Conservation (phyloP, 2,888 invertebrate species). For the Shargacucullia verbasci region DNA sequence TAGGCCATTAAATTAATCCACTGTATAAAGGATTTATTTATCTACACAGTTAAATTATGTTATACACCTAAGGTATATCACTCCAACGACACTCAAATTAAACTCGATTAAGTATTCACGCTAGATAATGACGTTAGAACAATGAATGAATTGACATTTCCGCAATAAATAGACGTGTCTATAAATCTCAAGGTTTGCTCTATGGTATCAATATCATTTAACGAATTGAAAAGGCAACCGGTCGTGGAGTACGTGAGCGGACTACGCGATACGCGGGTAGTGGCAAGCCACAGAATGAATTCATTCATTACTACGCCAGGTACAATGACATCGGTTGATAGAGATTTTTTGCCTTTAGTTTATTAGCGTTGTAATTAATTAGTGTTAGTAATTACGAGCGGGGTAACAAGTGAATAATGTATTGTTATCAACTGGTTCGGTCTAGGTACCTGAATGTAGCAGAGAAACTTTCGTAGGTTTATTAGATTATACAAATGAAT, state of each 20-base stretch:
- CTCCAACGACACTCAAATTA: conserved; percentile 16
- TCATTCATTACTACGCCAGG: conserved; percentile 65
- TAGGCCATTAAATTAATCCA: too few species aligned
- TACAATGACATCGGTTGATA: conserved; percentile 65
- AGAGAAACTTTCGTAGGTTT: not conserved
- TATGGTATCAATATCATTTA: conserved; percentile 60
- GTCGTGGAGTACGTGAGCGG: conserved; percentile 74
- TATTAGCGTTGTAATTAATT: too few species aligned
- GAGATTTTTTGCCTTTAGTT: conserved; percentile 51
- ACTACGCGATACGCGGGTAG: conserved; percentile 68
- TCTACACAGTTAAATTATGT: conserved; percentile 5
- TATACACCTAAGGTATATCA: not conserved
- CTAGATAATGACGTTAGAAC: conserved; percentile 29
- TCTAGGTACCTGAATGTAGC: too few species aligned
- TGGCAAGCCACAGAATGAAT: conserved; percentile 58
- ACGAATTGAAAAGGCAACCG: conserved; percentile 71
- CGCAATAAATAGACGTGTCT: conserved; percentile 56
- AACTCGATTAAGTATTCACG: conserved; percentile 37
- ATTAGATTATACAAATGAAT: not conserved
- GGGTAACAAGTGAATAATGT: conserved; percentile 35
- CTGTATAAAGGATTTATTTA: too few species aligned
- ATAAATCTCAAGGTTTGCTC: conserved; percentile 57
- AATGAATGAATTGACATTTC: conserved; percentile 52
- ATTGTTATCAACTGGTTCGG: conserved; percentile 15
- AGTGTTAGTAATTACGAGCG: conserved; percentile 44